Base-by-base conservation (phyloP, 2,113 vertebrate genomes). In the Patagioenas fasciata region DNA sequence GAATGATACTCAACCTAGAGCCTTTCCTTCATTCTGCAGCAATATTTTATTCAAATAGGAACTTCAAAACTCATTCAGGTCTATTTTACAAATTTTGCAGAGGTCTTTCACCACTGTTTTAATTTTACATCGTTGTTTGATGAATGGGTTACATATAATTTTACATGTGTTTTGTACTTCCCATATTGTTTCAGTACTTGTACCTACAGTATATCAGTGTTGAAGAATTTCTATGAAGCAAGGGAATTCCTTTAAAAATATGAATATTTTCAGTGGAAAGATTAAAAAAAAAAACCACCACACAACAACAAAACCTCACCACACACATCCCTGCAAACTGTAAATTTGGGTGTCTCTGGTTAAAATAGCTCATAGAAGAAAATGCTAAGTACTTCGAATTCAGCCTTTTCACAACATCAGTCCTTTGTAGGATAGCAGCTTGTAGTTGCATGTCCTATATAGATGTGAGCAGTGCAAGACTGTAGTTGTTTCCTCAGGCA, bases 161-260 rank as follows among this genome's bases (percentile, higher is more conserved):
- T 51, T 58, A 18, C 8, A 4, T 25, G 16, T 62, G 23, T 9
- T 23, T 88, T 47, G 20, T 38, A 28, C 15, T 88, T 44, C 15
- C n/a, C 5, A 1, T 74, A 7, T 29, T 65, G 42, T 38, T 78
- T 61, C 65, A 50, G 40, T 32, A 14, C 5, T 72, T 0, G 0
- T 48, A 18, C 28, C n/a, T 85, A 21, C 13, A 61, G 2, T 61
- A 44, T 9, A 21, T 53, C 31, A 60, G 10, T 1, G 2, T 3
- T 36, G 38, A 79, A 28, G 15, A 79, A 56, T 36, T 62, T 48
- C 13, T 34, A 32, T 58, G 28, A 73, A 29, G 7, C 36, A 40
- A 82, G 69, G 4, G 47, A 38, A n/a, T 47, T 25, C 40, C 48
- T 74, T 69, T 24, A 66, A 58, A 60, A 53, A 26, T 20, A 28